Evolutionary conservation across 1,140 invertebrate genomes (phyloP), one percentile per base, ranked within the genome.

Genomic region (Stegodyphus mimosarum): DNA sequence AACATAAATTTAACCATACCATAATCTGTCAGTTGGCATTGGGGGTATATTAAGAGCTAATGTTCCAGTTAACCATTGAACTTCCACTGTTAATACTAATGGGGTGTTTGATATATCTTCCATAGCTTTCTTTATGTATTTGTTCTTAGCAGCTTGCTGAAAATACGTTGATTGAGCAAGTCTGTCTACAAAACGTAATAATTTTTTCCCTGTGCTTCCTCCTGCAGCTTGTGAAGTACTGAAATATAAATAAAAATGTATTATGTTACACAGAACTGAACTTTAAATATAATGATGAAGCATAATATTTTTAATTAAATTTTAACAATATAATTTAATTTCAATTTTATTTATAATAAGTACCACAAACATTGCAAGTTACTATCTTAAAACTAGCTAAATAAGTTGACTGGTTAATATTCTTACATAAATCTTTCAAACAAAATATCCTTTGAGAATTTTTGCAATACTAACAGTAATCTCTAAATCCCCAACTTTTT

Each of bases 131-230:
- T 92, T 92, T 33, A 94, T 90, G 84, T 91, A 92, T 71, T 92
- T 91, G 83, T 92, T 90, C 80, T 94, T 93, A 11, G 92, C 90
- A 60, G 92, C 92, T 84, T 94, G 93, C 90, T 97, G 95, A 90
- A 99, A 98, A 89, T 97, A 95, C 90, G 96, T 96, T 71, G 95
- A 97, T 48, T 95, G 93, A 33, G 97, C 94, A 87, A 99, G 94
- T 89, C 94, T 96, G 90, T 98, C 96, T 0, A 98, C 95, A 91
- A 98, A 95, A 17, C 76, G 55, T 6, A 85, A 55, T 6, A 85
- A 10, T 75, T 83, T 85, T 33, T 85, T 86, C n/a, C 81, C 71
- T 10, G 81, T 85, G n/a, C 84, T 86, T 63, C 84, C 70, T 52
- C 84, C 76, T 55, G 60, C 67, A 11, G 7, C 1, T 63, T 49